Base-by-base conservation (phyloP, 2,113 vertebrate species). In the Crotalus viridis region DNA sequence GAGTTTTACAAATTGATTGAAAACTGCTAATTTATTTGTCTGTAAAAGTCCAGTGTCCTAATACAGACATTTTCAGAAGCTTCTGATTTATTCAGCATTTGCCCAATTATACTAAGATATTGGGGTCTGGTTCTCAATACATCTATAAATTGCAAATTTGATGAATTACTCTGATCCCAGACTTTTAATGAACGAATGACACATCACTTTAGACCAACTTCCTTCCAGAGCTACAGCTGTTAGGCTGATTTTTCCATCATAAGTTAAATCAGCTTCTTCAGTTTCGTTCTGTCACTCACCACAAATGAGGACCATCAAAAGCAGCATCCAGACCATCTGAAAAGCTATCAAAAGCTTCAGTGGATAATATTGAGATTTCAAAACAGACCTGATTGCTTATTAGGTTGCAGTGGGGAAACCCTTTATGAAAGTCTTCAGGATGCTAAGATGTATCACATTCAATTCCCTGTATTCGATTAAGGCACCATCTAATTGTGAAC, bases 141-240 rank as follows among this genome's bases (percentile, higher is more conserved):
- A 64, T 1, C 0, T 92, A 89, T 59, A 46, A 89, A 59, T 56
- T 51, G 1, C 6, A 87, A 2, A 1, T 0, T 0, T 48, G 28
- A 33, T 89, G 56, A 89, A 19, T 21, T 91, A 91, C 56, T 8
- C 0, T 92, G 91, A 94, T 74, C 52, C 48, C 12, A 0, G 0
- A 15, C 24, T 0, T 86, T 69, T 91, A 3, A 9, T 91, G 91
- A 7, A 22, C 2, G 6, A 57, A 0, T 51, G 5, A 39, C 12
- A 8, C 1, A 48, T 93, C 46, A 89, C 12, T 81, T 94, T 10
- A 87, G 56, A 57, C n/a, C 22, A 69, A 0, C 1, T 85, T 9
- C 26, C 4, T 5, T 39, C 56, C 7, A 5, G 26, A 19, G 59
- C 0, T 0, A 5, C 6, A 88, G 4, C 0, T 0, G 2, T 54